phyloP scores from a whole-genome alignment of 2,113 vertebrate genomes.

The Malurus alboscapulatus region DNA sequence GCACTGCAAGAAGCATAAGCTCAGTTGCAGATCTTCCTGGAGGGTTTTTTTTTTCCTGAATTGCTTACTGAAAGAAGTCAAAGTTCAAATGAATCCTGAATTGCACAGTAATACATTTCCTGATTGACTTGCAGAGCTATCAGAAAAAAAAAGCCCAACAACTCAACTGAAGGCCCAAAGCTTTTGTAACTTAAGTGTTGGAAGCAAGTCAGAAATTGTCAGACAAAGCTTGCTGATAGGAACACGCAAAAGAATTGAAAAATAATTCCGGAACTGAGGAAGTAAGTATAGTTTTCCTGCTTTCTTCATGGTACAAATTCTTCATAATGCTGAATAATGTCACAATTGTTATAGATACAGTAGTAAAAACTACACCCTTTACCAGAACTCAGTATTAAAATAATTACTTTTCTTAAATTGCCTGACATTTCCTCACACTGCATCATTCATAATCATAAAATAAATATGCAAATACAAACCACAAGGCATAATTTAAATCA shows the following conservation, averaged over 20 bases:
- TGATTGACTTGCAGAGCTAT: not conserved
- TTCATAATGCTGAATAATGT: not conserved
- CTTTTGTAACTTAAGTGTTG: not conserved
- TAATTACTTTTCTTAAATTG: not conserved
- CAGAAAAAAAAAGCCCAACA: not conserved
- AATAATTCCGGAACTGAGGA: not conserved
- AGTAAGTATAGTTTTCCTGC: not conserved
- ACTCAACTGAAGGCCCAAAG: not conserved
- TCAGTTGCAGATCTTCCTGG: not conserved
- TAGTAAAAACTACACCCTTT: not conserved
- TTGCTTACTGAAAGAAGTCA: not conserved
- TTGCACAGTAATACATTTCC: not conserved
- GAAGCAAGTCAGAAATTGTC: not conserved
- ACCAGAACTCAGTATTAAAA: not conserved
- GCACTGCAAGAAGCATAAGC: not conserved
- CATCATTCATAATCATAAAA: not conserved
- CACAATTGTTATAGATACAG: not conserved
- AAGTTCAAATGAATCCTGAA: not conserved
- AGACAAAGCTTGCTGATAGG: not conserved
- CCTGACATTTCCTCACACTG: not conserved
- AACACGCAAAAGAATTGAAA: not conserved
- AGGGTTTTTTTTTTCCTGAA: not conserved
- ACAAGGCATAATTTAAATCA: not conserved
- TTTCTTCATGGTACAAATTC: not conserved
- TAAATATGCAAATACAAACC: not conserved